These are phyloP conservation scores for Eupithecia tripunctaria DNA, from an alignment of 2,888 invertebrate genomes.

Conservation along the genomic window DNA sequence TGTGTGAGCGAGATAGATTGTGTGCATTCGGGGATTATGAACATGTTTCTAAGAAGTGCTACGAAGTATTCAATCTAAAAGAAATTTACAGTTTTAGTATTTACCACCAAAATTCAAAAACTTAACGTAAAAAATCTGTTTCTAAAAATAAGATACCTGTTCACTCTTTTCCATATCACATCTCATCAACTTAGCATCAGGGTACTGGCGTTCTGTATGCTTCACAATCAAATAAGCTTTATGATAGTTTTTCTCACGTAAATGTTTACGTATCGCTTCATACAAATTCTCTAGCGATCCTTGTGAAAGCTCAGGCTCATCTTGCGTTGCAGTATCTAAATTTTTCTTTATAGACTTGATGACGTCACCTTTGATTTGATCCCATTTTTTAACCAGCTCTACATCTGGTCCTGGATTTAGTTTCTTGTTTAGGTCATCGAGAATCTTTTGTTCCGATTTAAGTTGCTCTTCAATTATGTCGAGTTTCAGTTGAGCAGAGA, in stretches of 20 bases:
- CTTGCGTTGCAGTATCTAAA: constrained; percentile 75
- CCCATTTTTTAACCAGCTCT: constrained; percentile 80
- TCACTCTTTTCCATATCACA: constrained; percentile 79
- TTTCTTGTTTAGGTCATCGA: constrained; percentile 85
- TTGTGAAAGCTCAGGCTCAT: constrained; percentile 76
- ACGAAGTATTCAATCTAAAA: constrained; percentile 78
- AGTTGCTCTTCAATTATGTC: constrained; percentile 85
- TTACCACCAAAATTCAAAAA: not conserved
- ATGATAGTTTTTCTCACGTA: constrained; percentile 77
- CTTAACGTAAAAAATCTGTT: not conserved
- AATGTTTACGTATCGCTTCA: constrained; percentile 71
- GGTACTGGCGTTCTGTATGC: constrained; percentile 76
- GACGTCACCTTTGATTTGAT: constrained; percentile 79
- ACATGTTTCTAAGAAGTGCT: constrained; percentile 74
- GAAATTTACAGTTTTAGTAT: not conserved
- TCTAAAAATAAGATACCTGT: constrained; percentile 62
- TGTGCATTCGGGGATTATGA: constrained; percentile 67
- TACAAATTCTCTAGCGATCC: constrained; percentile 75
- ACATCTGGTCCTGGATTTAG: constrained; percentile 75
- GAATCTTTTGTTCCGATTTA: constrained; percentile 84
- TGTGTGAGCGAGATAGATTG: constrained; percentile 65
- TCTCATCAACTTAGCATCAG: constrained; percentile 75
- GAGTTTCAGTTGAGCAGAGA: constrained; percentile 88
- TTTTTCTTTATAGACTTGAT: constrained; percentile 78
- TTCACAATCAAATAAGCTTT: constrained; percentile 82